Percentiles rank a stretch among this genome's conserved stretches.
phyloP scores from a whole-genome alignment of 2,797 vertebrate genomes.

The Typhlichthys eigenmanni region DNA sequence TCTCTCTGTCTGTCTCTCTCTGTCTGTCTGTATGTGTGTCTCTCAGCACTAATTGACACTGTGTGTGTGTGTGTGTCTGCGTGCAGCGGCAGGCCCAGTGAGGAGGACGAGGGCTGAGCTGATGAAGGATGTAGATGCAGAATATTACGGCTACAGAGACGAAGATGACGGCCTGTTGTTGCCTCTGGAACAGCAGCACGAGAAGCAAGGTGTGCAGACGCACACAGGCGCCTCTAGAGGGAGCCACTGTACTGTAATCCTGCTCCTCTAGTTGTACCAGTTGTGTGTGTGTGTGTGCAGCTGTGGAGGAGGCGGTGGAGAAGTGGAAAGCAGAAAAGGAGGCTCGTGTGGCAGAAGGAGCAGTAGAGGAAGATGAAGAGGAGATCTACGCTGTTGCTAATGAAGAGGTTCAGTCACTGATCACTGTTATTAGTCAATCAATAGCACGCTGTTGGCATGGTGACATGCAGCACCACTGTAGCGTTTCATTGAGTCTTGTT shows the following conservation, averaged over 20 bases:
- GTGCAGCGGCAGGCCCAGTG: conserved; percentile 85
- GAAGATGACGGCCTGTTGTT: conserved; percentile 93
- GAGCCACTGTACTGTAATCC: too few species aligned
- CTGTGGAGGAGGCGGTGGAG: conserved; percentile 82
- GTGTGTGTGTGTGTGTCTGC: conserved; percentile 9
- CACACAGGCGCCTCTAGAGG: neutral
- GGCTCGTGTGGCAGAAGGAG: conserved; percentile 73
- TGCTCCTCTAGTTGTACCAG: neutral
- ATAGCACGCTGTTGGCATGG: neutral
- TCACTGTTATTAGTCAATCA: neutral
- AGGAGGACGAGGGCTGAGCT: conserved; percentile 93
- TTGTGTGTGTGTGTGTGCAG: conserved; percentile 59
- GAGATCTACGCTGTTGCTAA: conserved; percentile 87
- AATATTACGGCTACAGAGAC: conserved; percentile 95
- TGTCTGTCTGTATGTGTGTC: neutral
- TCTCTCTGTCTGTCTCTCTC: neutral
- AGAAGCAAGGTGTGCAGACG: conserved; percentile 80
- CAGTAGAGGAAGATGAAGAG: conserved; percentile 81
- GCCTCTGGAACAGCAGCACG: conserved; percentile 88
- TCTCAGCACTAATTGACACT: neutral
- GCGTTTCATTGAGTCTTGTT: neutral
- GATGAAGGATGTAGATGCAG: conserved; percentile 95
- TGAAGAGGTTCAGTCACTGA: conserved; percentile 80
- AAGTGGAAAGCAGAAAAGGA: conserved; percentile 89
- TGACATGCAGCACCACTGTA: too few species aligned